Evolutionary conservation across 2,797 vertebrate species (phyloP).

Genomic region (Rhinella marina): DNA sequence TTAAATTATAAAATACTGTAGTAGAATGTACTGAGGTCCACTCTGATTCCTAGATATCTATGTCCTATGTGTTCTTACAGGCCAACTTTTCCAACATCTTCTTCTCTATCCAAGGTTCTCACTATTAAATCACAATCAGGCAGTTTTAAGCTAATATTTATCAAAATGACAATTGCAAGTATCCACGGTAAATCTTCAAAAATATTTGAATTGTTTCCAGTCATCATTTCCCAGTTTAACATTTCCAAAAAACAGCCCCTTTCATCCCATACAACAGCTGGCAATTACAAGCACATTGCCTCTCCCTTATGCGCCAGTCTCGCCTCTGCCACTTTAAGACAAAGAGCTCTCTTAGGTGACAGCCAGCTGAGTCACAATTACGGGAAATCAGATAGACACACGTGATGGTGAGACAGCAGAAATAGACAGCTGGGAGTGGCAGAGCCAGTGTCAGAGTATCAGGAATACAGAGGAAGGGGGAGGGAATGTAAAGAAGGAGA

Average conservation of each 20-base stretch:
- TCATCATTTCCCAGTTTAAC: neutral
- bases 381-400: constrained; percentile 54
- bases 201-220: neutral
- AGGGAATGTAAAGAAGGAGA: neutral
- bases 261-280: constrained; percentile 32
- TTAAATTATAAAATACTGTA: too few species aligned
- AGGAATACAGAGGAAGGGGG: neutral
- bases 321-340: constrained; percentile 44
- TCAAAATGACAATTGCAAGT: neutral
- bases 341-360: constrained; percentile 46
- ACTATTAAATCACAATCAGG: too few species aligned
- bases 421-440: constrained; percentile 47
- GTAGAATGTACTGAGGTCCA: too few species aligned
- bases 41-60: too few species aligned
- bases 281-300: constrained; percentile 10
- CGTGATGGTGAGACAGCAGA: constrained; percentile 59
- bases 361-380: constrained; percentile 56
- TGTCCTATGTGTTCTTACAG: too few species aligned
- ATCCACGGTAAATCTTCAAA: neutral
- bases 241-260: neutral
- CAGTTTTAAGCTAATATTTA: neutral
- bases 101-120: too few species aligned
- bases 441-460: constrained; percentile 19
- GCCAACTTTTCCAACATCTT: too few species aligned
- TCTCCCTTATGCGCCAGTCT: constrained; percentile 1